These are phyloP conservation scores for Eudemis profundana DNA, from an alignment of 2,888 invertebrate species.

Conservation along the genomic window DNA sequence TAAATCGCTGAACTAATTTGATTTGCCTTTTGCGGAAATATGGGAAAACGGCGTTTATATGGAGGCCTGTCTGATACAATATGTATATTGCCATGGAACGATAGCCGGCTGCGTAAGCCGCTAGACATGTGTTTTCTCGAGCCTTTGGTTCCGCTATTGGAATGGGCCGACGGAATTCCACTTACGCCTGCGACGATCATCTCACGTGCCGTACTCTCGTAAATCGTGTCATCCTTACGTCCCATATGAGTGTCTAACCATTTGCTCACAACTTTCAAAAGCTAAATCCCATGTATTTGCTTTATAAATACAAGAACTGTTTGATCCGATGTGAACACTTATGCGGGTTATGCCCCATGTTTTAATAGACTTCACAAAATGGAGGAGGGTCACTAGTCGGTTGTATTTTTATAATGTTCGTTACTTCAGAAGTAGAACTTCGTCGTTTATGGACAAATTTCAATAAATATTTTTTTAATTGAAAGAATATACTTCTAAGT, in stretches of 20 bases:
- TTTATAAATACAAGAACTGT: too few relatives aligned
- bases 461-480: too few relatives aligned
- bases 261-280: not conserved
- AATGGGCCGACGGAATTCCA: constrained; percentile 12
- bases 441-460: too few relatives aligned
- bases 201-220: not conserved
- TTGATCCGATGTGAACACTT: too few relatives aligned
- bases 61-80: constrained; percentile 59
- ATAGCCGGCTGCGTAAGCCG: too few relatives aligned
- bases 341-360: too few relatives aligned
- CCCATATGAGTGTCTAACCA: not conserved
- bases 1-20: constrained; percentile 76
- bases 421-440: too few relatives aligned
- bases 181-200: not conserved
- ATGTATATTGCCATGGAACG: not conserved
- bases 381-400: too few relatives aligned
- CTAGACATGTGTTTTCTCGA: constrained; percentile 13
- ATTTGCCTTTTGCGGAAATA: constrained; percentile 74
- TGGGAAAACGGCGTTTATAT: constrained; percentile 66
- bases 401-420: too few relatives aligned
- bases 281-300: not conserved
- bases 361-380: too few relatives aligned
- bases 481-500: too few relatives aligned
- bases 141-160: constrained; percentile 4
- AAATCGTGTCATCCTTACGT: not conserved